Evolutionary conservation across 2,888 invertebrate species (phyloP).

Genomic region (Diarsia mendica): DNA sequence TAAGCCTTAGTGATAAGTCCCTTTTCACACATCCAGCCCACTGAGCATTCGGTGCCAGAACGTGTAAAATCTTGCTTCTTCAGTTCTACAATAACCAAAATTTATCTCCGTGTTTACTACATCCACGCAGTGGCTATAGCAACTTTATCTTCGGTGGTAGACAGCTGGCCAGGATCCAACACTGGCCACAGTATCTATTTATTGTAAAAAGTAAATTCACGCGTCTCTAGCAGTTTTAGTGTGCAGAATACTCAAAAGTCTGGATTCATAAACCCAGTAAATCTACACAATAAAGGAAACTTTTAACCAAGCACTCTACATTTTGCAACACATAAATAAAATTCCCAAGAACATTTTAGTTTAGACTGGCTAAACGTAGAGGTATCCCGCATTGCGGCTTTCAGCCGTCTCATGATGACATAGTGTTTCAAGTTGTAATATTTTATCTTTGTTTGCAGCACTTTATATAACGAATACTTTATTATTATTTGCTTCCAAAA

Average conservation of each 20-base stretch:
- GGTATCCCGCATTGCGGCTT: slow-evolving; percentile 43
- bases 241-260: background rate
- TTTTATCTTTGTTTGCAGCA: slow-evolving; percentile 37
- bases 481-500: slow-evolving; percentile 14
- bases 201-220: background rate
- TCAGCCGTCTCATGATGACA: slow-evolving; percentile 24
- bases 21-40: background rate
- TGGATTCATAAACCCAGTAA: background rate
- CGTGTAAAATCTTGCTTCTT: background rate
- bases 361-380: slow-evolving; percentile 25
- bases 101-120: slow-evolving; percentile 23
- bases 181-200: background rate
- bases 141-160: background rate
- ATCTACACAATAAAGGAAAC: background rate
- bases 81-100: slow-evolving; percentile 2
- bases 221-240: background rate
- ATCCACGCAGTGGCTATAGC: background rate
- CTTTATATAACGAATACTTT: slow-evolving; percentile 19
- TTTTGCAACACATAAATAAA: slow-evolving; percentile 6
- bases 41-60: background rate
- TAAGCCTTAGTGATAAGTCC: too few species aligned
- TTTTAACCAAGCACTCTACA: slow-evolving; percentile 2
- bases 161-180: slow-evolving; percentile 25
- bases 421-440: slow-evolving; percentile 24
- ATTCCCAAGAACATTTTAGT: slow-evolving; percentile 18